Evolutionary conservation across 2,888 invertebrate species (phyloP), one percentile per base, ranked within the genome.

Genomic region (Agapetus fuscipes): DNA sequence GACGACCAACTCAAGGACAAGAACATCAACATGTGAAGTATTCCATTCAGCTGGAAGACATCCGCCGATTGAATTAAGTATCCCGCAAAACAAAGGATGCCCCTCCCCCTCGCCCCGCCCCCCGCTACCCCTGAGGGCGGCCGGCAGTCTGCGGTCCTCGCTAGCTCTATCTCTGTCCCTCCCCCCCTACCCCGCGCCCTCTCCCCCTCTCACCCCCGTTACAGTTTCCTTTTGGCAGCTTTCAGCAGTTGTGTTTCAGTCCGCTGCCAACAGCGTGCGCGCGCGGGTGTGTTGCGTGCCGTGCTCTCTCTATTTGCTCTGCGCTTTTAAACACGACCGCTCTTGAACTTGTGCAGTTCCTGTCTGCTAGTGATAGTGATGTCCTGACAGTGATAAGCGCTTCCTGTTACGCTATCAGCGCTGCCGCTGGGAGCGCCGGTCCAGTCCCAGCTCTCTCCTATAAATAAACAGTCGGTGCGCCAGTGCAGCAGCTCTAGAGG

Each of bases 1-100:
- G n/a, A n/a, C n/a, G 15, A 10, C 30, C 12, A 6, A 7, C 7
- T 17, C 31, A 31, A 31, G 31, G 31, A 31, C 31, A 31, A n/a
- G n/a, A n/a, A n/a, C n/a, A n/a, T n/a, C n/a, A n/a, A 30, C 30
- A 28, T 27, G 17, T 38, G 27, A 41, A 41, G 37, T 41, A 41
- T 41, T 41, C 37, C 41, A 37, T 34, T 33, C 37, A 41, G 34
- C 12, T 29, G 33, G 32, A 14, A 31, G 27, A 24, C 34, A 32
- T 37, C 28, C 39, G 39, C 32, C 28, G 31, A 43, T 37, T 41
- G 37, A 41, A 41, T 41, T 37, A 41, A 41, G 37, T 32, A 37
- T 41, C 37, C 33, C 33, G 33, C 41, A 37, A 41, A 41, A 41
- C 41, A 41, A 41, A 41, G 41, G 41, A 33, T 28, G 27, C 33